Percentiles rank a stretch among this genome's conserved stretches.
Conservation (phyloP, 1,140 invertebrate genomes). For the Brachionus plicatilis region DNA sequence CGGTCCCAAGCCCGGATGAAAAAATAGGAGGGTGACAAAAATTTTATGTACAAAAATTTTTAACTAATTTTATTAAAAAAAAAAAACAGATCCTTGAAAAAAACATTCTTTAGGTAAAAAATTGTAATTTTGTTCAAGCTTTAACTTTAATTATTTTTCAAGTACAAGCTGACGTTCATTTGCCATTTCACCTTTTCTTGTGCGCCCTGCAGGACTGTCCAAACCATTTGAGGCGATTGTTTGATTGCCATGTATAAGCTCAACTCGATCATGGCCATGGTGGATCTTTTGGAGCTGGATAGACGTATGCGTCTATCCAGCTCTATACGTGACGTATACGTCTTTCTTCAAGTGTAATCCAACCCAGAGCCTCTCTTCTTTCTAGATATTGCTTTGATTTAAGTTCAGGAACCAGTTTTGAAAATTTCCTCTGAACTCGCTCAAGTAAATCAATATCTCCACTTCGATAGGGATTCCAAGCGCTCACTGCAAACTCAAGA, state of each 20-base stretch:
- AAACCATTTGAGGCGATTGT: background rate
- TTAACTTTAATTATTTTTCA: too few species aligned
- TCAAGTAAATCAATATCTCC: background rate
- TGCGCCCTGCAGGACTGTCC: background rate
- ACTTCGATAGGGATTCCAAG: background rate
- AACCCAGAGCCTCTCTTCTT: background rate
- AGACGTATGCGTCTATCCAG: too few species aligned
- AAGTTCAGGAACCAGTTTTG: background rate
- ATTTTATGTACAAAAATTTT: too few species aligned
- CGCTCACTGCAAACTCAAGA: background rate
- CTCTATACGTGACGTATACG: background rate
- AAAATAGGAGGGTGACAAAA: too few species aligned
- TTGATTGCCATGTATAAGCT: background rate
- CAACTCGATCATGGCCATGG: background rate
- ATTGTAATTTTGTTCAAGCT: too few species aligned
- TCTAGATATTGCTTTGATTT: background rate
- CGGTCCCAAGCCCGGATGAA: too few species aligned
- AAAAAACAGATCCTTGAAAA: too few species aligned
- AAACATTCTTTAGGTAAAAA: too few species aligned
- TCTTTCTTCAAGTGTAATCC: background rate
- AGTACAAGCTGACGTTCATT: background rate
- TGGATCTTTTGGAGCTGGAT: background rate
- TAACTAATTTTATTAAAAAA: too few species aligned
- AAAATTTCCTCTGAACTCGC: background rate
- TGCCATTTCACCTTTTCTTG: background rate